phyloP scores from a whole-genome alignment of 2,888 invertebrate species.

The Yponomeuta sedellus region DNA sequence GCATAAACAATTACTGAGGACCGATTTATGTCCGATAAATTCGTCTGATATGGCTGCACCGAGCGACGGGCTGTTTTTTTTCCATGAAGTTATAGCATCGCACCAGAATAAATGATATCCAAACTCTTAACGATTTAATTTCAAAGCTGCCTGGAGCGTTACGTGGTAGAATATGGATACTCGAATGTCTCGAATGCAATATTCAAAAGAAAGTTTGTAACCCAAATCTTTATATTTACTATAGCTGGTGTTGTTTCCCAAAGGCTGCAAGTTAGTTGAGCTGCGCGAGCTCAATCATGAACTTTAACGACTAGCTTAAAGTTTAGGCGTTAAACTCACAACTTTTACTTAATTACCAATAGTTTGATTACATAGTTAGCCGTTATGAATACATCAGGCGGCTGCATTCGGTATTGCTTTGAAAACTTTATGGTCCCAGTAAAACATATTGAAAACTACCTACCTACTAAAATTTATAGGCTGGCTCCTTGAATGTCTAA shows the following conservation, averaged over 20 bases:
- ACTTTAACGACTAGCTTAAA: slow-evolving; percentile 49
- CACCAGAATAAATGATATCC: slow-evolving; percentile 13
- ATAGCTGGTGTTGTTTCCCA: slow-evolving; percentile 51
- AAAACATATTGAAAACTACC: not conserved
- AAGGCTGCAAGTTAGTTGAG: slow-evolving; percentile 47
- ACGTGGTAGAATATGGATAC: slow-evolving; percentile 13
- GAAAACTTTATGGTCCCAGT: not conserved
- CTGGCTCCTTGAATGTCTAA: not conserved
- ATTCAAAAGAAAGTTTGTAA: not conserved
- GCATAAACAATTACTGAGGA: slow-evolving; percentile 58
- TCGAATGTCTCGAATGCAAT: not conserved
- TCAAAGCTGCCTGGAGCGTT: slow-evolving; percentile 36
- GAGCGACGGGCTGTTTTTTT: slow-evolving; percentile 31
- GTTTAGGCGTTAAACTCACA: slow-evolving; percentile 43
- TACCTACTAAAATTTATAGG: not conserved
- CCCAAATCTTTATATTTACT: slow-evolving; percentile 16
- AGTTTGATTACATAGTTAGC: slow-evolving; percentile 30
- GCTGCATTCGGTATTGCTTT: not conserved
- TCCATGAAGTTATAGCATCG: not conserved
- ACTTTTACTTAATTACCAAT: slow-evolving; percentile 38
- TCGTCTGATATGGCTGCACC: slow-evolving; percentile 33
- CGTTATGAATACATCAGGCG: not conserved
- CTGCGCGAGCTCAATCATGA: slow-evolving; percentile 50
- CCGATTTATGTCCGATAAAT: slow-evolving; percentile 59
- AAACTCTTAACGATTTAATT: slow-evolving; percentile 53